Percentiles rank a stretch among this genome's conserved stretches.
These are phyloP conservation scores for Myathropa florea DNA, from an alignment of 2,888 invertebrate genomes.

Conservation along the genomic window DNA sequence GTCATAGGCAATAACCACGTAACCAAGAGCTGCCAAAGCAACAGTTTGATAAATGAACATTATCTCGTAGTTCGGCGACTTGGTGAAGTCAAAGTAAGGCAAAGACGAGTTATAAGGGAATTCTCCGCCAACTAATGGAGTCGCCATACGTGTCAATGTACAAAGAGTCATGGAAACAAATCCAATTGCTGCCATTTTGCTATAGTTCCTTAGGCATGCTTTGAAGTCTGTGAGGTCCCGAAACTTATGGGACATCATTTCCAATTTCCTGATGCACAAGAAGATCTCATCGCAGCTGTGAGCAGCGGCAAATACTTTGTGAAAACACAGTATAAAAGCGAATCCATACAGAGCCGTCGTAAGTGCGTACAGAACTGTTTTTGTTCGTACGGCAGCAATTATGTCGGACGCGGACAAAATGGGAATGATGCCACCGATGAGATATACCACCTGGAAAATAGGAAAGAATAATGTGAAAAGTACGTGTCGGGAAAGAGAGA, in stretches of 20 bases:
- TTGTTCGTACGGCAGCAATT: neutral
- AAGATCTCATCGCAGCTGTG: neutral
- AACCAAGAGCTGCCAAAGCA: neutral
- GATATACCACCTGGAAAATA: neutral
- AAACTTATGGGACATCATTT: neutral
- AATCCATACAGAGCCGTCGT: conserved; percentile 4
- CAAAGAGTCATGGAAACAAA: neutral
- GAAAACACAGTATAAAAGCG: neutral
- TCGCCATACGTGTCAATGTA: neutral
- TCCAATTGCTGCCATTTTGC: neutral
- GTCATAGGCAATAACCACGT: neutral
- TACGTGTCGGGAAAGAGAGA: no score
- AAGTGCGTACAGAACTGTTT: neutral
- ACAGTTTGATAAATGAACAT: neutral
- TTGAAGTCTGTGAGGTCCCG: neutral
- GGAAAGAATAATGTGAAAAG: neutral
- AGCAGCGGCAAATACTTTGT: neutral
- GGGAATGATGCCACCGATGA: neutral
- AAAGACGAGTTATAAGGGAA: neutral
- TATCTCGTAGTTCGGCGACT: neutral
- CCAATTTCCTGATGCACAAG: neutral
- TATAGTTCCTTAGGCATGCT: neutral
- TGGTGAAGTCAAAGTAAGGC: neutral
- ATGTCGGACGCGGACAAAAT: neutral
- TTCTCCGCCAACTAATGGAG: neutral